Evolutionary conservation across 2,113 vertebrate genomes (phyloP).

Genomic region (Phyllostomus hastatus): DNA sequence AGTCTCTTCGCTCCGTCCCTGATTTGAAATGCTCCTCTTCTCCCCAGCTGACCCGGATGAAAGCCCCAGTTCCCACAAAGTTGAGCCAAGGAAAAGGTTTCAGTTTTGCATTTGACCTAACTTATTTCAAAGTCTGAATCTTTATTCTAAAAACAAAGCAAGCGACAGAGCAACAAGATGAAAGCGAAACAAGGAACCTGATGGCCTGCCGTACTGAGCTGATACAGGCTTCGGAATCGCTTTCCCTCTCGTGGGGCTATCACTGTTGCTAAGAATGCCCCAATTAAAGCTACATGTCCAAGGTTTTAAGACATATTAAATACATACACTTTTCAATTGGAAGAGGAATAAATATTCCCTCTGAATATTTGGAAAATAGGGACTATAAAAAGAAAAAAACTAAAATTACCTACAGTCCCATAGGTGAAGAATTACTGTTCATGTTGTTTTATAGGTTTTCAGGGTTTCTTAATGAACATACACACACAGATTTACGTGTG

Average conservation of each 20-base stretch:
- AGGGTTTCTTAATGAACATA: not conserved
- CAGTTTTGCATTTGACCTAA: not conserved
- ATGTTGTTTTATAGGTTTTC: not conserved
- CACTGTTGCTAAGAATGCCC: not conserved
- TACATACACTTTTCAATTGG: not conserved
- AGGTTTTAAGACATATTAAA: not conserved
- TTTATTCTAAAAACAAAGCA: not conserved
- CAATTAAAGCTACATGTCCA: not conserved
- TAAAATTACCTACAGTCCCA: not conserved
- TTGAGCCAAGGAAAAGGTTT: not conserved
- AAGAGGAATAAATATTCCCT: not conserved
- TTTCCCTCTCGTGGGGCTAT: not conserved
- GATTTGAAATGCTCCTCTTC: too few relatives aligned
- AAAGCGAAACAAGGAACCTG: not conserved
- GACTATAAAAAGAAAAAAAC: not conserved
- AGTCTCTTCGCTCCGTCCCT: too few relatives aligned
- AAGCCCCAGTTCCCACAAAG: not conserved
- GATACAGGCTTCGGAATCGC: not conserved
- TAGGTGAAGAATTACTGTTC: not conserved
- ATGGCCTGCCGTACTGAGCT: too few relatives aligned
- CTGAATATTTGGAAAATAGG: not conserved
- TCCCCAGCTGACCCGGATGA: not conserved
- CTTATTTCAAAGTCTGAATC: not conserved
- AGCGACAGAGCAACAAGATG: not conserved
- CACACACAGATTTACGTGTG: not conserved